These are phyloP conservation scores for Drosophila ercepeae DNA, from an alignment of 1,140 invertebrate genomes.

Conservation along the genomic window DNA sequence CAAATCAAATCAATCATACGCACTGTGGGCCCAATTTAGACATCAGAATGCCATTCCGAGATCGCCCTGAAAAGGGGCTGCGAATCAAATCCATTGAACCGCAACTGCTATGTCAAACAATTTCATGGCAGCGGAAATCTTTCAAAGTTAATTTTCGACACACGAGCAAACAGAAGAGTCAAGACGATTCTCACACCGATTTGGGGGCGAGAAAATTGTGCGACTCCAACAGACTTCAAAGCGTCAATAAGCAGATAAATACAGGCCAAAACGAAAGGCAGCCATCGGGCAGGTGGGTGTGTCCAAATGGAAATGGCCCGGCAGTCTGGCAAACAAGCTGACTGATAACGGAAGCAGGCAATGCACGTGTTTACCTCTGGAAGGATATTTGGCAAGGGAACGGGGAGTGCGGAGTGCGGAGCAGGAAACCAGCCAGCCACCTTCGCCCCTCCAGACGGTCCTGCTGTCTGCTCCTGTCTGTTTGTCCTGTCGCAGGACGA, in stretches of 20 bases:
- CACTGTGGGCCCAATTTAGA: constrained; percentile 30
- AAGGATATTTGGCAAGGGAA: constrained; percentile 58
- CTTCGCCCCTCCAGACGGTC: not conserved
- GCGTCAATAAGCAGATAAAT: constrained; percentile 78
- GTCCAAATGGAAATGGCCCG: constrained; percentile 41
- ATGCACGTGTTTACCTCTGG: constrained; percentile 79
- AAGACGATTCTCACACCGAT: constrained; percentile 33
- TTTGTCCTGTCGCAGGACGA: constrained; percentile 23
- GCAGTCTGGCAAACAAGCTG: constrained; percentile 73
- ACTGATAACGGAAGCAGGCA: constrained; percentile 79
- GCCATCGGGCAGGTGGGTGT: constrained; percentile 45
- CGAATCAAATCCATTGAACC: constrained; percentile 59
- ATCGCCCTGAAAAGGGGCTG: not conserved
- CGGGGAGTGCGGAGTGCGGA: not conserved
- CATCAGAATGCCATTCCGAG: constrained; percentile 8
- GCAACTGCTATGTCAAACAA: constrained; percentile 73
- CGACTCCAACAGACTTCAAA: constrained; percentile 76
- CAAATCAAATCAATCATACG: constrained; percentile 66
- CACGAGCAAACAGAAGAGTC: constrained; percentile 38
- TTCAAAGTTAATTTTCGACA: constrained; percentile 80
- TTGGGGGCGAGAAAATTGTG: constrained; percentile 65
- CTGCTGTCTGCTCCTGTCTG: constrained; percentile 23
- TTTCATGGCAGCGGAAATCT: constrained; percentile 68
- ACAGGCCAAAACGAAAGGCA: constrained; percentile 22
- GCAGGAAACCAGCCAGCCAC: not conserved